phyloP scores from a whole-genome alignment of 2,797 vertebrate species.

The Numenius phaeopus region DNA sequence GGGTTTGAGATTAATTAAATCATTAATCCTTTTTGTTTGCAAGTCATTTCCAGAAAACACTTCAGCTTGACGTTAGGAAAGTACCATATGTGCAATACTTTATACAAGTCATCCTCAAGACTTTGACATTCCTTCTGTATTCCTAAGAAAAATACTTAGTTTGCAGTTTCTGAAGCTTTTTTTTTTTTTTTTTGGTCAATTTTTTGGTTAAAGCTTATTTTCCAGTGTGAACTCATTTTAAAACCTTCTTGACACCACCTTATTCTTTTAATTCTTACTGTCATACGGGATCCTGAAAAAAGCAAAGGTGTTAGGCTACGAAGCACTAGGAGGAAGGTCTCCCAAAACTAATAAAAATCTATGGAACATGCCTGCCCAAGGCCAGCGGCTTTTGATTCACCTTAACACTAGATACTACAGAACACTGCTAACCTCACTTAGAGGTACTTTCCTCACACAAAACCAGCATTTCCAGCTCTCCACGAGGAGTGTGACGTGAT shows the following conservation, averaged over 20 bases:
- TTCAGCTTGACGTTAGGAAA: neutral
- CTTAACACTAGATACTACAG: neutral
- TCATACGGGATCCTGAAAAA: neutral
- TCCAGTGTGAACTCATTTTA: neutral
- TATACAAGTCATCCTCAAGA: neutral
- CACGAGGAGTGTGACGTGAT: rapidly evolving
- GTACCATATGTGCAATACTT: neutral
- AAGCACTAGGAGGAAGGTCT: neutral
- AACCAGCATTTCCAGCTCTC: neutral
- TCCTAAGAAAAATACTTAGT: neutral
- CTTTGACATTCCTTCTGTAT: neutral
- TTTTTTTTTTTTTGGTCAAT: neutral
- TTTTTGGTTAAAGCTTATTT: neutral
- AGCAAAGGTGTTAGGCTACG: neutral
- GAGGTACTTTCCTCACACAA: neutral
- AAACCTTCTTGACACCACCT: neutral
- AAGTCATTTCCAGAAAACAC: neutral
- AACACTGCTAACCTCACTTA: neutral
- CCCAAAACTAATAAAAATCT: neutral
- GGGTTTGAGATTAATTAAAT: neutral
- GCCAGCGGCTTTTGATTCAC: neutral
- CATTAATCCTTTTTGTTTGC: neutral
- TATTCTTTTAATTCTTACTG: neutral
- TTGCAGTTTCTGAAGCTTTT: neutral
- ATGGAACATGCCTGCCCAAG: neutral